Conservation (phyloP, 2,888 invertebrate genomes). For the Rhopalosiphum nymphaeae region DNA sequence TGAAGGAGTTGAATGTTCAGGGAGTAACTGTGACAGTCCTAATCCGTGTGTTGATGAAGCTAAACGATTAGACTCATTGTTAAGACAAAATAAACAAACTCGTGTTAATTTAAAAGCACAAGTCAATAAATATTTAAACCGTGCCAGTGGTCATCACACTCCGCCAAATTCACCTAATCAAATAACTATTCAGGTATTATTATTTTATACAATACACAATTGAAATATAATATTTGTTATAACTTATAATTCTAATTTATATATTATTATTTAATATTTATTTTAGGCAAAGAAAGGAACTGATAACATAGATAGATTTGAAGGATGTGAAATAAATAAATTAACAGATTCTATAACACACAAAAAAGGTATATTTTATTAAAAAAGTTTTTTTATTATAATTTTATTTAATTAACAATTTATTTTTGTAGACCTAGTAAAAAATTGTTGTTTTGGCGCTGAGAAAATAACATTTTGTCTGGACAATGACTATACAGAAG, state of each 20-base stretch:
- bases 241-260: not conserved
- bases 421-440: conserved; percentile 36
- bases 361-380: conserved; percentile 45
- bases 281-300: conserved; percentile 45
- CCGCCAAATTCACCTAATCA: conserved; percentile 68
- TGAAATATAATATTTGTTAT: not conserved
- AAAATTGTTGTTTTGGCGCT: conserved; percentile 61
- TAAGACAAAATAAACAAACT: conserved; percentile 70
- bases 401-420: not conserved
- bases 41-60: conserved; percentile 67
- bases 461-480: conserved; percentile 60
- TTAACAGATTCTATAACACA: conserved; percentile 57
- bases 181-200: conserved; percentile 46
- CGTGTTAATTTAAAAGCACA: conserved; percentile 61
- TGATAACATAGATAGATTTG: conserved; percentile 50
- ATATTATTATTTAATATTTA: not conserved
- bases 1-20: conserved; percentile 66
- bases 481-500: conserved; percentile 60
- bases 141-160: conserved; percentile 66
- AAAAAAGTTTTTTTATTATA: not conserved
- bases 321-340: conserved; percentile 62
- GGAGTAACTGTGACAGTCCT: conserved; percentile 66
- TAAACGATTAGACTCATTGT: conserved; percentile 68
- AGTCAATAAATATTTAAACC: conserved; percentile 58
- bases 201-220: not conserved